Evolutionary conservation across 2,113 vertebrate species (phyloP).

Genomic region (Oenanthe melanoleuca): DNA sequence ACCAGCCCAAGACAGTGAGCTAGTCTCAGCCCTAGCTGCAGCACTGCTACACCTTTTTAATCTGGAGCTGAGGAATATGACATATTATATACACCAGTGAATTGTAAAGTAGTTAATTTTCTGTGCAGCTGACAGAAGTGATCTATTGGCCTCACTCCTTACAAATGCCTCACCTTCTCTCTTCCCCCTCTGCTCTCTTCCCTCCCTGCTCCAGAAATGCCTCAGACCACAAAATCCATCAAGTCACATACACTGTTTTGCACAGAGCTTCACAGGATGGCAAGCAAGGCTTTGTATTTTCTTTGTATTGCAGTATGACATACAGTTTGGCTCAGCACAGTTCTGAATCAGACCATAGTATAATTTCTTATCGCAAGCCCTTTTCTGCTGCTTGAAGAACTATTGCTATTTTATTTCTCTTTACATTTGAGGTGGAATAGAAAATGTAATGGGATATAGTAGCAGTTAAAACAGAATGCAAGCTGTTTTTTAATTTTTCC

Average conservation of each 20-base stretch:
- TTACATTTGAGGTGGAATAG: neutral
- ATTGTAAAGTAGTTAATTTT: conserved; percentile 45
- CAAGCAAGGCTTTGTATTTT: neutral
- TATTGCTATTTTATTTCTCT: neutral
- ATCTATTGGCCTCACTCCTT: neutral
- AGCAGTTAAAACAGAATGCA: neutral
- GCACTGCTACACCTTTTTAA: neutral
- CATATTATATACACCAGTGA: conserved; percentile 21
- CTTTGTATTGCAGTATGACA: neutral
- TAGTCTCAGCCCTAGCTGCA: rapidly evolving
- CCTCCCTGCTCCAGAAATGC: neutral
- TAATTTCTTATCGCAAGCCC: neutral
- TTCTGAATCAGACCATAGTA: neutral
- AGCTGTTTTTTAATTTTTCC: neutral
- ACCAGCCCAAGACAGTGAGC: neutral
- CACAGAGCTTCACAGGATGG: neutral
- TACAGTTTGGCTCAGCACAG: neutral
- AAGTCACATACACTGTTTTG: neutral
- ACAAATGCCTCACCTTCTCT: neutral
- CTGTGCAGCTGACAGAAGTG: neutral
- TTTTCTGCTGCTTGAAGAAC: neutral
- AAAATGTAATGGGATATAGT: neutral
- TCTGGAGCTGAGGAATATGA: neutral
- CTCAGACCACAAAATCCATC: neutral
- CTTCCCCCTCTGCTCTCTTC: neutral